Evolutionary conservation across 2,888 invertebrate genomes (phyloP).

Genomic region (Heliconius ismenius): DNA sequence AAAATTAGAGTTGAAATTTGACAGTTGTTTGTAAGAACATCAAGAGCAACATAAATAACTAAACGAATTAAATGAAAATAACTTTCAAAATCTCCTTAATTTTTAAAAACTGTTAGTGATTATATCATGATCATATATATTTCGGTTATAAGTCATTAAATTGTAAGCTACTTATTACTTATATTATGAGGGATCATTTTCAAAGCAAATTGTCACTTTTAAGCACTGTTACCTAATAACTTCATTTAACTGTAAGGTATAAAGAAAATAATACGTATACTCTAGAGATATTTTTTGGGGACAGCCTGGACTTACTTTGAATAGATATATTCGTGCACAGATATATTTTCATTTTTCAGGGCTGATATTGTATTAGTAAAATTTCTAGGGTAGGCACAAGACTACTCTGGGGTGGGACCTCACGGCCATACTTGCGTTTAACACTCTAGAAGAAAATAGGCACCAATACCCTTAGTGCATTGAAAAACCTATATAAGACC

Average conservation of each 20-base stretch:
- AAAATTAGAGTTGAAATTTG: background rate
- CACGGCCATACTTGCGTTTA: background rate
- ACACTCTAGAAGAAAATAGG: background rate
- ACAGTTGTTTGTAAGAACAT: conserved; percentile 9
- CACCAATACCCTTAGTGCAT: conserved; percentile 15
- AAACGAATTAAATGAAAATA: background rate
- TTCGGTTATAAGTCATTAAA: background rate
- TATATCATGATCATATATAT: background rate
- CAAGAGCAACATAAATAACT: conserved; percentile 21
- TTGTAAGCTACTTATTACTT: background rate
- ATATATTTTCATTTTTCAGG: no score
- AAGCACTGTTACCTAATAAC: no score
- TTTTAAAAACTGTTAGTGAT: background rate
- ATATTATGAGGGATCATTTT: no score
- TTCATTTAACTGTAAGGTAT: no score
- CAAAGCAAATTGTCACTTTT: no score
- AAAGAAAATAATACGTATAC: background rate
- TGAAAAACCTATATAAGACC: conserved; percentile 33
- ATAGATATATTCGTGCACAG: no score
- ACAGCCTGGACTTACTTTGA: no score
- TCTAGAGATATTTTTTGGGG: no score
- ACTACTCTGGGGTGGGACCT: no score
- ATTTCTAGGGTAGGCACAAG: no score
- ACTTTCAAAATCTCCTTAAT: background rate
- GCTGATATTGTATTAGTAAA: no score